Evolutionary conservation across 1,140 invertebrate species (phyloP).

Genomic region (Medauroidea extradentata): DNA sequence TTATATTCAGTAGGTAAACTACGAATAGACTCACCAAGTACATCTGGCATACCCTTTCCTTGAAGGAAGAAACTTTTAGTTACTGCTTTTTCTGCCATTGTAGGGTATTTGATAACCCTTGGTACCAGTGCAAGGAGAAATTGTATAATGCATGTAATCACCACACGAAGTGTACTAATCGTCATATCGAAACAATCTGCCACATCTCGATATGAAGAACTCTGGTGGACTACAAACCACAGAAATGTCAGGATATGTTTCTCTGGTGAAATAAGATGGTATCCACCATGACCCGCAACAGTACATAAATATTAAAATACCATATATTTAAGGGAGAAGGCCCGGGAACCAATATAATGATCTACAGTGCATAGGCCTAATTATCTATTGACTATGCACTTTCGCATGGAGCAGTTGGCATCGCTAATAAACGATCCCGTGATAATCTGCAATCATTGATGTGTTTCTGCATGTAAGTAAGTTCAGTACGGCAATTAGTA

Average conservation of each 20-base stretch:
- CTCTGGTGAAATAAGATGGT: not conserved
- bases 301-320: no score
- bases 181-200: slow-evolving; percentile 18
- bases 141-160: slow-evolving; percentile 14
- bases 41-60: not conserved
- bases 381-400: no score
- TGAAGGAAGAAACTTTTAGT: not conserved
- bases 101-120: not conserved
- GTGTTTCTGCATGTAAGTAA: no score
- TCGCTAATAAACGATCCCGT: no score
- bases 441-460: no score
- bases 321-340: no score
- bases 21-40: not conserved
- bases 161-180: slow-evolving; percentile 7
- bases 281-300: no score
- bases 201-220: slow-evolving; percentile 15
- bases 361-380: no score
- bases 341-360: no score
- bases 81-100: not conserved
- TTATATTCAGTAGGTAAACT: no score
- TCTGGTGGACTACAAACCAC: slow-evolving; percentile 23
- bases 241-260: slow-evolving; percentile 12
- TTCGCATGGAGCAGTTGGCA: no score
- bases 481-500: no score
- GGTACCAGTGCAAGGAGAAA: not conserved